These are phyloP conservation scores for Climacteris rufus DNA, from an alignment of 2,113 vertebrate genomes.

Conservation along the genomic window DNA sequence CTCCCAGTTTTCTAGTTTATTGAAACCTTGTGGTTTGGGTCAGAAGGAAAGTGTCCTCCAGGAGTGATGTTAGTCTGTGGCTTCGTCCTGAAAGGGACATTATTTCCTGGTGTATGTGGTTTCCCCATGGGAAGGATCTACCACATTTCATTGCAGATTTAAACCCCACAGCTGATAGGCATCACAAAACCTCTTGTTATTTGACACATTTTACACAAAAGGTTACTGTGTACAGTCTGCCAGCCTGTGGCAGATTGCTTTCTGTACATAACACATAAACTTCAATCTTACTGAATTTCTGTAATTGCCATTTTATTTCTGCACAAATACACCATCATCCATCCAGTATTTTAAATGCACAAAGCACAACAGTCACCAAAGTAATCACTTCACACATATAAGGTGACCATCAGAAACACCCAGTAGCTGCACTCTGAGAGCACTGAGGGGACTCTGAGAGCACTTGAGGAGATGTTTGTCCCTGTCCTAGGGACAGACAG, in stretches of 20 bases:
- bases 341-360: neutral
- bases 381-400: neutral
- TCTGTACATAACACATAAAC: neutral
- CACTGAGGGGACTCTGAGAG: fast-evolving
- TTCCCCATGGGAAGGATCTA: neutral
- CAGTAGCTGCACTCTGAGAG: neutral
- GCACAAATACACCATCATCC: neutral
- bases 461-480: neutral
- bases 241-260: neutral
- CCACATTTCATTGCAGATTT: neutral
- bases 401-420: neutral
- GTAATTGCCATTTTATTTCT: constrained; percentile 43
- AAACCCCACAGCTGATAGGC: neutral
- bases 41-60: neutral
- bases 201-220: neutral
- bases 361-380: neutral
- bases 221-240: neutral
- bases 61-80: neutral
- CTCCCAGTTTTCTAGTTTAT: neutral
- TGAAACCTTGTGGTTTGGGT: neutral
- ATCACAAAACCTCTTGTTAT: neutral
- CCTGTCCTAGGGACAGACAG: neutral
- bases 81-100: neutral
- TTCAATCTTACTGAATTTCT: neutral
- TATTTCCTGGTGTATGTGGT: neutral